Evolutionary conservation across 2,888 invertebrate species (phyloP).

Genomic region (Orthosia gothica): DNA sequence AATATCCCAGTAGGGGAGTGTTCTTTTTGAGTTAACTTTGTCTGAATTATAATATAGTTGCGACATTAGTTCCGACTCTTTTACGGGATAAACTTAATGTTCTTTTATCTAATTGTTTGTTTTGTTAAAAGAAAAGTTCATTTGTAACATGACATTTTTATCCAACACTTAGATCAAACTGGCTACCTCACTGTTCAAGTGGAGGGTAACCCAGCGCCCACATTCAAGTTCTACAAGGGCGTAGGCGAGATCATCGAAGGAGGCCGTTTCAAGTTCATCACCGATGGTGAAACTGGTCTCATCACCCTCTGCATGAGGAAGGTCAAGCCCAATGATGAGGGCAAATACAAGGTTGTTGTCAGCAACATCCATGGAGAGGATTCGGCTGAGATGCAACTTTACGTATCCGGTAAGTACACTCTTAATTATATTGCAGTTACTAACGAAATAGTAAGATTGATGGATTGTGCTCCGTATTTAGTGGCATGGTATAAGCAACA

Average conservation of each 20-base stretch:
- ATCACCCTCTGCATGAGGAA: conserved; percentile 99
- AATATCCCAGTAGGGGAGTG: neutral
- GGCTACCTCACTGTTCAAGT: conserved; percentile 98
- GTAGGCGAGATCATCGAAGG: conserved; percentile 98
- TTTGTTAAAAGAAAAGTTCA: neutral
- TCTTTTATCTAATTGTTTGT: no score
- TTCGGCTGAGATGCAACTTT: conserved; percentile 98
- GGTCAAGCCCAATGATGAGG: conserved; percentile 99
- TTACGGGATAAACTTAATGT: neutral
- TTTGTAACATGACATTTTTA: neutral
- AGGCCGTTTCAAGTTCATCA: conserved; percentile 98
- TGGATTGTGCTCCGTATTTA: neutral
- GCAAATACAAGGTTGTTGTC: conserved; percentile 98
- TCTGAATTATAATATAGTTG: neutral
- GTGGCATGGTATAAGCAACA: neutral
- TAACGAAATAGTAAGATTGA: neutral
- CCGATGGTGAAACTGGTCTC: conserved; percentile 98
- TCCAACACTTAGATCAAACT: conserved; percentile 94
- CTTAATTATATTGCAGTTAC: neutral
- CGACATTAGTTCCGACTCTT: no score
- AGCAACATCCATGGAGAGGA: conserved; percentile 99
- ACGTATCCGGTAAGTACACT: conserved; percentile 96
- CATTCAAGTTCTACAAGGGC: conserved; percentile 98
- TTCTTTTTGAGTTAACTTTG: neutral
- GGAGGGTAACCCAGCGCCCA: conserved; percentile 98